Percentiles rank a stretch among this genome's conserved stretches.
Evolutionary conservation across 2,888 invertebrate genomes (phyloP).

Genomic region (Mythimna loreyi): DNA sequence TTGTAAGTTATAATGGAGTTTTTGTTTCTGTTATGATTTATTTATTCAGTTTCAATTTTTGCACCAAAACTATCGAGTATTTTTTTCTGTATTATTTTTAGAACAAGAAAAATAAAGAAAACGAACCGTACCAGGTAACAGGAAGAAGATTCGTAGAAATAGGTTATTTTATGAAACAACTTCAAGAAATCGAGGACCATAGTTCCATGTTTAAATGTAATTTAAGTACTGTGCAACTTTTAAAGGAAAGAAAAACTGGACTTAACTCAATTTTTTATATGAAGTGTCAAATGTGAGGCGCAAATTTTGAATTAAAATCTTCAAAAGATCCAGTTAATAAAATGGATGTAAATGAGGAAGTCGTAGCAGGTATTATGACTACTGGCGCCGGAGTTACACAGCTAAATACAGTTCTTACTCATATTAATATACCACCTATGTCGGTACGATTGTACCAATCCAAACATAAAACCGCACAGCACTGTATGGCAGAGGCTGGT

Average conservation of each 20-base stretch:
- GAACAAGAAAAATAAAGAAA: not conserved
- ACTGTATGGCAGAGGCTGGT: slow-evolving; percentile 1
- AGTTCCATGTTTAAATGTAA: too few relatives aligned
- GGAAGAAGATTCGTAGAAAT: not conserved
- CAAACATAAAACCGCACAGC: slow-evolving; percentile 2
- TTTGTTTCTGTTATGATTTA: not conserved
- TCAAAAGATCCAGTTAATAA: not conserved
- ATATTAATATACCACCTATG: too few relatives aligned
- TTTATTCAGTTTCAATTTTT: too few relatives aligned
- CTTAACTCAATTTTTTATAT: too few relatives aligned
- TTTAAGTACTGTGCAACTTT: too few relatives aligned
- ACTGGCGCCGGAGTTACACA: too few relatives aligned
- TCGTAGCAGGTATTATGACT: too few relatives aligned
- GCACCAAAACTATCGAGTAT: not conserved
- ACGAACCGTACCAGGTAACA: not conserved
- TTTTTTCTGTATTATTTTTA: not conserved
- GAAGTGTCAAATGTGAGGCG: slow-evolving; percentile 1
- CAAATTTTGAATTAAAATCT: not conserved
- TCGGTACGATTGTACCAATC: too few relatives aligned
- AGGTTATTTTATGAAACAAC: not conserved
- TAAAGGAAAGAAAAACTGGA: too few relatives aligned
- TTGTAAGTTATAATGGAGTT: not conserved
- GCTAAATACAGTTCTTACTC: too few relatives aligned
- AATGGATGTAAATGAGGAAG: not conserved
- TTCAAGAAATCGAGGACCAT: too few relatives aligned